Conservation (phyloP, 2,888 invertebrate species). For the Sarcophaga carnaria region DNA sequence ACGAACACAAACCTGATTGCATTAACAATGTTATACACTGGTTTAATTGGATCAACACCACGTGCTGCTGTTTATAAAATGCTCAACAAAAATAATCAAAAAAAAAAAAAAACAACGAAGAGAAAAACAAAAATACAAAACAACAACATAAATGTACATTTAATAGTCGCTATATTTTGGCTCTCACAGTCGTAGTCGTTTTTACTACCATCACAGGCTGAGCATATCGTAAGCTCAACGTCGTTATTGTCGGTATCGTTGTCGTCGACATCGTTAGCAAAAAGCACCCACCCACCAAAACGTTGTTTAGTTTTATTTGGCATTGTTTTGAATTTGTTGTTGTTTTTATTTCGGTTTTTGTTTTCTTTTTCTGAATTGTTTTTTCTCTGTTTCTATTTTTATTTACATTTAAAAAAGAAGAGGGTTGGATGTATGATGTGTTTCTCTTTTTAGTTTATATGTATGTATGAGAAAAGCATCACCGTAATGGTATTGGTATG, state of each 20-base stretch:
- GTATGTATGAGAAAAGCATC: conserved; percentile 25
- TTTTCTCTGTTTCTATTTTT: conserved; percentile 64
- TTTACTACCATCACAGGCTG: conserved; percentile 3
- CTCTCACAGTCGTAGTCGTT: conserved; percentile 48
- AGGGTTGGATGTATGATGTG: conserved; percentile 62
- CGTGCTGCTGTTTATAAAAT: conserved; percentile 73
- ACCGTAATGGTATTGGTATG: conserved; percentile 1
- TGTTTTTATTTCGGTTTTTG: conserved; percentile 72
- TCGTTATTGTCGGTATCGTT: conserved; percentile 16
- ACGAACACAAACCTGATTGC: conserved; percentile 64
- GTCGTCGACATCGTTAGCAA: conserved; percentile 45
- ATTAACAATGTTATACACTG: conserved; percentile 70
- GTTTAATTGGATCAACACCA: conserved; percentile 78
- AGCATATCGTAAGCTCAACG: conserved; percentile 2
- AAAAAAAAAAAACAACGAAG: neutral
- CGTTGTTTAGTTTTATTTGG: conserved; percentile 78
- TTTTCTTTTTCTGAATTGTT: conserved; percentile 53
- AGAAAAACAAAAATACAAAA: conserved; percentile 30
- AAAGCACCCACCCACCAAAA: conserved; percentile 68
- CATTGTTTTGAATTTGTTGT: conserved; percentile 78
- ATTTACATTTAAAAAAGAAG: conserved; percentile 65
- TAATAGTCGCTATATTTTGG: conserved; percentile 33
- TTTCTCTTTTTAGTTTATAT: conserved; percentile 64
- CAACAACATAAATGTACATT: neutral
- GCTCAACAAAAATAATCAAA: conserved; percentile 39